Evolutionary conservation across 2,888 invertebrate genomes (phyloP).

Genomic region (Agonopterix subpropinquella): DNA sequence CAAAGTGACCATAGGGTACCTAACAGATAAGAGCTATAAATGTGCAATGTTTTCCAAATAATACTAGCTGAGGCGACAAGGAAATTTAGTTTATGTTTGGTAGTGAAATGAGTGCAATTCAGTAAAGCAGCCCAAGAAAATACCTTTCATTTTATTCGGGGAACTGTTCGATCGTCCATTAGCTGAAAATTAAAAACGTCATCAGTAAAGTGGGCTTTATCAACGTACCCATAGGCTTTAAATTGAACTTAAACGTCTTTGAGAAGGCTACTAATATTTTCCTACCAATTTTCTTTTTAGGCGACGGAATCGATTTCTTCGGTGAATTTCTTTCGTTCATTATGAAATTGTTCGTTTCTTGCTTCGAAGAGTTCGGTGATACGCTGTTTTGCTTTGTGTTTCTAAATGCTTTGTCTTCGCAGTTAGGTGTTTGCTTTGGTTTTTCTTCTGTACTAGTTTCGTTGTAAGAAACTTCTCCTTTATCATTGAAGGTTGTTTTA

Average conservation of each 20-base stretch:
- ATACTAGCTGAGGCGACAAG: no score
- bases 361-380: neutral
- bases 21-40: no score
- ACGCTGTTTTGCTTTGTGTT: neutral
- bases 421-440: neutral
- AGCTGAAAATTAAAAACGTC: slow-evolving; percentile 33
- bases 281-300: slow-evolving; percentile 47
- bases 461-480: neutral
- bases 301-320: slow-evolving; percentile 22
- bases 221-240: slow-evolving; percentile 16
- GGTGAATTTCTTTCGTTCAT: slow-evolving; percentile 21
- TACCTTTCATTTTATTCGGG: slow-evolving; percentile 53
- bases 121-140: slow-evolving; percentile 3
- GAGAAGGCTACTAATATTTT: slow-evolving; percentile 31
- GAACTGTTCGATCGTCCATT: slow-evolving; percentile 45
- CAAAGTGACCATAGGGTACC: no score
- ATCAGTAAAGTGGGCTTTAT: neutral
- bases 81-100: no score
- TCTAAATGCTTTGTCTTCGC: neutral
- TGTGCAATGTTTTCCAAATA: no score
- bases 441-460: neutral
- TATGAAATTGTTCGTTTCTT: slow-evolving; percentile 27
- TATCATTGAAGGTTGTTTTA: neutral
- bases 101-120: no score
- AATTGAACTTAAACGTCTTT: slow-evolving; percentile 21